phyloP scores from a whole-genome alignment of 37 sponge, comb jelly and placozoan species.

The Eunapius fragilis region DNA sequence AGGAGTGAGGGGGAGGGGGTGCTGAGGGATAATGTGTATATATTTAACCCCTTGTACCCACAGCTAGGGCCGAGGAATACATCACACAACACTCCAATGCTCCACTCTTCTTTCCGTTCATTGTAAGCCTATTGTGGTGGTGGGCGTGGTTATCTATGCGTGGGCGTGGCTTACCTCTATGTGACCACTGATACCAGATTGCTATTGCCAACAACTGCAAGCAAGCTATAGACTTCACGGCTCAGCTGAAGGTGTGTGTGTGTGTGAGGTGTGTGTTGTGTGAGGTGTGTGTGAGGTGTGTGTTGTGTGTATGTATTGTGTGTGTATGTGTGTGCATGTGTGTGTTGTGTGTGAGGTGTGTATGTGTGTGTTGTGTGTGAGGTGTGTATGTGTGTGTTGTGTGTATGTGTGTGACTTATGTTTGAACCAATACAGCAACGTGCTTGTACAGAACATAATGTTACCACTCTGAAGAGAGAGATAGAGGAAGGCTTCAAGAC shows the following conservation, averaged over 20 bases:
- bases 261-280: too few relatives aligned
- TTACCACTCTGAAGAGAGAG: constrained; percentile 18
- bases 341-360: constrained; percentile 4
- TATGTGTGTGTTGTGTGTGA: background rate
- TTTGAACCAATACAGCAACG: constrained; percentile 9
- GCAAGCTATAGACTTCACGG: constrained; percentile 58
- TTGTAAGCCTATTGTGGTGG: constrained; percentile 43
- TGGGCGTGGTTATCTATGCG: too few relatives aligned
- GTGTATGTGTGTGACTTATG: background rate
- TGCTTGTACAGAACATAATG: constrained; percentile 15
- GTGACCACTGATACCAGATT: constrained; percentile 39
- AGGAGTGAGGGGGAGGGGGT: too few relatives aligned
- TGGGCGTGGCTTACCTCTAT: too few relatives aligned
- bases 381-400: background rate
- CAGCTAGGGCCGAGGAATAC: background rate
- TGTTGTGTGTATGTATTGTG: too few relatives aligned
- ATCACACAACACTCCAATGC: background rate
- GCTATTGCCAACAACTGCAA: constrained; percentile 75
- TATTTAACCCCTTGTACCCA: too few relatives aligned
- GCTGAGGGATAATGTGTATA: background rate
- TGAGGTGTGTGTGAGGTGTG: too few relatives aligned
- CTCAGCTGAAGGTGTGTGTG: constrained; percentile 59
- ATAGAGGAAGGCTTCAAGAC: constrained; percentile 34
- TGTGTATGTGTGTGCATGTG: too few relatives aligned
- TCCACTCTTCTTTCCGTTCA: constrained; percentile 56